Base-by-base conservation (phyloP, 2,888 invertebrate species). In the Papilio gigon region DNA sequence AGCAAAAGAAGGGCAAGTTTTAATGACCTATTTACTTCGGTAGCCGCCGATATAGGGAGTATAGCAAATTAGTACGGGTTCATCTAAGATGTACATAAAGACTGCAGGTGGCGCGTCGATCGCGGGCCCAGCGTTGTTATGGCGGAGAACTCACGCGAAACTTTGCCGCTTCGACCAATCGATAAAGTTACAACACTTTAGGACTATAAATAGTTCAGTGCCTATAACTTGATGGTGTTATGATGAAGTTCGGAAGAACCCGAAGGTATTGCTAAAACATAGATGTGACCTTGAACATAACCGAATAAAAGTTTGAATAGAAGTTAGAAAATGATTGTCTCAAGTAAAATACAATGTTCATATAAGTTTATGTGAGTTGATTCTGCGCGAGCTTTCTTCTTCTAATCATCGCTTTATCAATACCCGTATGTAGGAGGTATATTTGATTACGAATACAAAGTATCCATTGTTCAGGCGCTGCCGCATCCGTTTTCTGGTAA, bases 401-500 rank as follows among this genome's bases (percentile, higher is more conserved):
- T 44, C 58, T 44, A 65, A 33, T 58, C 33, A 44, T 33, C 58
- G 20, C 35, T 53, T 56, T 67, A 42, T 42, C 30, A 22, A 30
- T 47, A 22, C 56, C 56, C 44, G 58, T 62, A 61, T 58, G 12
- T 50, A 60, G 30, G 35, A 14, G 1, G 27, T 37, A 37, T 37
- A 60, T 67, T 60, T 50, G n/a, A 20, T 25, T 40, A 22, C 20
- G 53, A 30, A 11, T 61, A 42, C 60, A 68, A 62, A 47, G 64
- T 63, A 68, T 64, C 64, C 71, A 71, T 77, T 76, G 77, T 78
- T 76, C 71, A 59, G 50, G 58, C 72, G 73, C 74, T 72, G 73
- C 72, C 75, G 72, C 76, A 75, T 79, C 78, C 78, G 81, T 73
- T 75, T 59, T 71, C 79, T 82, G 83, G 82, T 87, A 85, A 85